Evolutionary conservation across 2,113 vertebrate species (phyloP).

Genomic region (Dicerorhinus sumatrensis): DNA sequence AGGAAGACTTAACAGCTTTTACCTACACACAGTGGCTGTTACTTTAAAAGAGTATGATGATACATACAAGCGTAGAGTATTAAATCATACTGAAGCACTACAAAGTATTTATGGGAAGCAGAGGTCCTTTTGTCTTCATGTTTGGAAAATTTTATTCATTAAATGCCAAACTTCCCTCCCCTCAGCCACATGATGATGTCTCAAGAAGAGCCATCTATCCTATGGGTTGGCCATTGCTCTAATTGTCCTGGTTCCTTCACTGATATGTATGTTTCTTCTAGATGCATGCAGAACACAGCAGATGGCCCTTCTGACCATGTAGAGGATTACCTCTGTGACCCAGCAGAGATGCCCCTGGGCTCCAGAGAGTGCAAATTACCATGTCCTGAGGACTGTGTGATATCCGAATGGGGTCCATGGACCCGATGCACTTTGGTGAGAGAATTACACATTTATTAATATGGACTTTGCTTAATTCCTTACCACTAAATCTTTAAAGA

Average conservation of each 20-base stretch:
- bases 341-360: slow-evolving; percentile 97
- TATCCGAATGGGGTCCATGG: slow-evolving; percentile 96
- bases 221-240: not conserved
- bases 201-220: not conserved
- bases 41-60: not conserved
- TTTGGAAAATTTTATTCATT: not conserved
- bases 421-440: slow-evolving; percentile 95
- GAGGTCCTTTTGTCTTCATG: not conserved
- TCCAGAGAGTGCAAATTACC: slow-evolving; percentile 94
- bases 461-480: not conserved
- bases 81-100: not conserved
- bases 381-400: slow-evolving; percentile 97
- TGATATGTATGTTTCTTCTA: slow-evolving; percentile 75
- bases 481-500: not conserved
- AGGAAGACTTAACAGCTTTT: not conserved
- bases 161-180: not conserved
- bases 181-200: not conserved
- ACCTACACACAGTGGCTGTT: not conserved
- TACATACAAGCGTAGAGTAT: not conserved
- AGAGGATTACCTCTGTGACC: slow-evolving; percentile 98
- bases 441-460: not conserved
- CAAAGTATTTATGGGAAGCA: not conserved
- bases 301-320: slow-evolving; percentile 96
- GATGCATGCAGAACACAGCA: slow-evolving; percentile 98
- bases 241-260: not conserved